Conservation (phyloP, 1,140 invertebrate species). For the Zaprionus camerounensis region DNA sequence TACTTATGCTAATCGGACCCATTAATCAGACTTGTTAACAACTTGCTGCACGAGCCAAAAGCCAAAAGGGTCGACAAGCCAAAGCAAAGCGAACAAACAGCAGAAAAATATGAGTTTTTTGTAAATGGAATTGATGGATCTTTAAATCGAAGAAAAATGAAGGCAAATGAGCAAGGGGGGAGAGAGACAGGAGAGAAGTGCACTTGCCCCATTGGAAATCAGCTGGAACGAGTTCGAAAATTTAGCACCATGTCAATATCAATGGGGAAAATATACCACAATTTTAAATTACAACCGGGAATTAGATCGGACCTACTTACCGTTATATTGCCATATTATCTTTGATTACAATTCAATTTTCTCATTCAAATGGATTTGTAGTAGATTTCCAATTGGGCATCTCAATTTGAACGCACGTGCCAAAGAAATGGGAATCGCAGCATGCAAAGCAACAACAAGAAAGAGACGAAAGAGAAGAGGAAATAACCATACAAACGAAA, state of each 20-base stretch:
- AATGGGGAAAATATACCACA: neutral
- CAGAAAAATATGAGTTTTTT: constrained; percentile 1
- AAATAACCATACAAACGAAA: constrained; percentile 55
- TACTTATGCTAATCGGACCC: constrained; percentile 75
- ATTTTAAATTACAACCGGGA: neutral
- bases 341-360: neutral
- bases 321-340: neutral
- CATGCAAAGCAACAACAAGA: constrained; percentile 38
- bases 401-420: constrained; percentile 56
- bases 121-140: constrained; percentile 72
- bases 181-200: neutral
- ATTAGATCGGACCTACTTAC: neutral
- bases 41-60: constrained; percentile 63
- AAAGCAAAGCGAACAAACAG: constrained; percentile 19
- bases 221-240: neutral
- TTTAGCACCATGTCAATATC: neutral
- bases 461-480: constrained; percentile 23
- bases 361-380: neutral
- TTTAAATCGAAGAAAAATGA: constrained; percentile 54
- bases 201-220: constrained; percentile 43
- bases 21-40: constrained; percentile 79
- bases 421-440: constrained; percentile 35
- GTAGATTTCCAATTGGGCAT: constrained; percentile 63
- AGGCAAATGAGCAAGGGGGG: neutral
- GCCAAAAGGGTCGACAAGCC: constrained; percentile 34